Evolutionary conservation across 2,888 invertebrate species (phyloP).

Genomic region (Electrophaes corylata): DNA sequence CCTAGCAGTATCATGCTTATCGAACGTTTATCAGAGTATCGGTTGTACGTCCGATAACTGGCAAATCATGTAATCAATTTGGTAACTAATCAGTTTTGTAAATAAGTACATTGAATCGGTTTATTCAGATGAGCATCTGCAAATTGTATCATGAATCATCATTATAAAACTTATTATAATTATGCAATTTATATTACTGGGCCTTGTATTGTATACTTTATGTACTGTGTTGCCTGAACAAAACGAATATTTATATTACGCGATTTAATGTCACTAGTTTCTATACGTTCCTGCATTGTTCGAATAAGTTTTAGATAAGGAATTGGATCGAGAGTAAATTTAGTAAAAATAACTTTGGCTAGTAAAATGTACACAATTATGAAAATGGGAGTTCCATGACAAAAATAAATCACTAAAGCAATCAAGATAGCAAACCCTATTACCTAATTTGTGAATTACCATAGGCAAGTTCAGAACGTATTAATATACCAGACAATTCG

Average conservation of each 20-base stretch:
- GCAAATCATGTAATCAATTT: slow-evolving; percentile 36
- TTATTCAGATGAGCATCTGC: slow-evolving; percentile 2
- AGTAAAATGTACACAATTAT: not conserved
- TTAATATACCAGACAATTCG: slow-evolving; percentile 26
- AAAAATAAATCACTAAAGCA: slow-evolving; percentile 17
- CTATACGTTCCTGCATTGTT: not conserved
- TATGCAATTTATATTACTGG: too few relatives aligned
- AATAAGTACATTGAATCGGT: slow-evolving; percentile 25
- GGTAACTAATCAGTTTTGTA: slow-evolving; percentile 30
- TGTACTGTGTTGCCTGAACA: too few relatives aligned
- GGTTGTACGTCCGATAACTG: slow-evolving; percentile 33
- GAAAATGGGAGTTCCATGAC: not conserved
- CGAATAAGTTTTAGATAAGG: not conserved
- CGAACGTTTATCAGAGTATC: slow-evolving; percentile 47
- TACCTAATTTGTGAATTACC: slow-evolving; percentile 12
- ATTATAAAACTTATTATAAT: too few relatives aligned
- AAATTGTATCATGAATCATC: slow-evolving; percentile 24
- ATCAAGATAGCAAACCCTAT: slow-evolving; percentile 15
- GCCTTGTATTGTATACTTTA: too few relatives aligned
- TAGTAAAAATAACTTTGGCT: slow-evolving; percentile 1
- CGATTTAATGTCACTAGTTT: too few relatives aligned
- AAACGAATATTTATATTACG: too few relatives aligned
- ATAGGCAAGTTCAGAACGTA: slow-evolving; percentile 18
- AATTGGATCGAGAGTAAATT: not conserved
- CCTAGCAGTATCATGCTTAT: slow-evolving; percentile 39